A percentile compares a stretch with the other conserved stretches of the same genome.
phyloP scores from a whole-genome alignment of 2,888 invertebrate genomes.

The Scotopteryx bipunctaria region DNA sequence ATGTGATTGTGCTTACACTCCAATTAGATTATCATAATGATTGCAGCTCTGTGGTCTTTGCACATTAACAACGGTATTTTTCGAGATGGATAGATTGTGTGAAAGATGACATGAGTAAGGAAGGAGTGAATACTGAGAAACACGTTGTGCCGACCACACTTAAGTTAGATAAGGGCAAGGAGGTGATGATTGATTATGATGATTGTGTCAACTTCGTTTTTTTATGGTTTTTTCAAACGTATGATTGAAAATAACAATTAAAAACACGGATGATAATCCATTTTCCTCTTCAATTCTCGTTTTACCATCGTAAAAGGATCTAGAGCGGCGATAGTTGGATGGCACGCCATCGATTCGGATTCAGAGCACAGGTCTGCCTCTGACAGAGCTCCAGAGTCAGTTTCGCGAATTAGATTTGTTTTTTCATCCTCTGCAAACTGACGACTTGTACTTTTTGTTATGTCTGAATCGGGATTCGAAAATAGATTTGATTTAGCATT shows the following conservation, averaged over 20 bases:
- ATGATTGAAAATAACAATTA: background rate
- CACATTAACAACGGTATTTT: background rate
- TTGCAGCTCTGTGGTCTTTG: too few relatives aligned
- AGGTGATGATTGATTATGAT: too few relatives aligned
- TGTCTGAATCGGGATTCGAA: slow-evolving; percentile 46
- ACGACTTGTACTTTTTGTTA: slow-evolving; percentile 44
- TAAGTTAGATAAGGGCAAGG: too few relatives aligned
- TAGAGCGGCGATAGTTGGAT: slow-evolving; percentile 25
- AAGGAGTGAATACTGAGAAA: too few relatives aligned
- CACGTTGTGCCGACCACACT: too few relatives aligned
- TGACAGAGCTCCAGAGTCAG: slow-evolving; percentile 46
- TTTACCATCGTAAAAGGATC: slow-evolving; percentile 1
- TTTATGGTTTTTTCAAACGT: too few relatives aligned
- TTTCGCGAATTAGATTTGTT: slow-evolving; percentile 49
- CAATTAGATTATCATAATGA: slow-evolving; percentile 32
- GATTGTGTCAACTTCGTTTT: too few relatives aligned
- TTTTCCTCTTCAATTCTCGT: slow-evolving; percentile 1
- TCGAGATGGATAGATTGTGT: too few relatives aligned
- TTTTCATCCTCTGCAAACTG: slow-evolving; percentile 47
- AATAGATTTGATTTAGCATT: slow-evolving; percentile 38
- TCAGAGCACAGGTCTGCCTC: slow-evolving; percentile 42
- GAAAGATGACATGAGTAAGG: too few relatives aligned
- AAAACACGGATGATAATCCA: background rate
- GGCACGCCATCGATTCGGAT: slow-evolving; percentile 38
- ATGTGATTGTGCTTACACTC: slow-evolving; percentile 29